Conservation (phyloP, 2,888 invertebrate species). For the Saturnia japonica region DNA sequence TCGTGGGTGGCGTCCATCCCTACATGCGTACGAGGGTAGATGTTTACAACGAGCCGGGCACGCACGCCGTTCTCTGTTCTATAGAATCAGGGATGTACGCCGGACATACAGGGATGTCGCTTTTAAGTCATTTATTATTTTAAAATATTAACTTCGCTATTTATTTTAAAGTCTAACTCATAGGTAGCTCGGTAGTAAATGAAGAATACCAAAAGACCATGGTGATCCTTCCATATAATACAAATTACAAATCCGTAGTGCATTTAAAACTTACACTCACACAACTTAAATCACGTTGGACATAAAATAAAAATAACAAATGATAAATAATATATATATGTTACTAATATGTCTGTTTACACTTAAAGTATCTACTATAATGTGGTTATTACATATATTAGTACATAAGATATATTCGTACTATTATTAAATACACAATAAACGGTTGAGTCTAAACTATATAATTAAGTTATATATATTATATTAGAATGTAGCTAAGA, state of each 20-base stretch:
- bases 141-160: slow-evolving; percentile 30
- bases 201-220: not conserved
- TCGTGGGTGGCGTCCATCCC: slow-evolving; percentile 70
- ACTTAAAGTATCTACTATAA: not conserved
- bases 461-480: too few species aligned
- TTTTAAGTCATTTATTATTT: not conserved
- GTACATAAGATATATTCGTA: not conserved
- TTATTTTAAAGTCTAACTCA: slow-evolving; percentile 1
- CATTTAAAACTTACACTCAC: not conserved
- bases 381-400: not conserved
- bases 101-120: slow-evolving; percentile 75
- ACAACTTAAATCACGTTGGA: not conserved
- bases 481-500: too few species aligned
- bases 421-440: not conserved
- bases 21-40: slow-evolving; percentile 75
- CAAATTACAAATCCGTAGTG: not conserved
- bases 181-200: not conserved
- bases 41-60: slow-evolving; percentile 79
- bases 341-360: not conserved
- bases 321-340: not conserved
- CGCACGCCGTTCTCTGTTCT: slow-evolving; percentile 78
- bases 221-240: not conserved
- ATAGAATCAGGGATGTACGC: slow-evolving; percentile 77
- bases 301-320: not conserved
- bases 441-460: not conserved